These are phyloP conservation scores for Protonemura montana DNA, from an alignment of 2,888 invertebrate genomes.

Conservation along the genomic window DNA sequence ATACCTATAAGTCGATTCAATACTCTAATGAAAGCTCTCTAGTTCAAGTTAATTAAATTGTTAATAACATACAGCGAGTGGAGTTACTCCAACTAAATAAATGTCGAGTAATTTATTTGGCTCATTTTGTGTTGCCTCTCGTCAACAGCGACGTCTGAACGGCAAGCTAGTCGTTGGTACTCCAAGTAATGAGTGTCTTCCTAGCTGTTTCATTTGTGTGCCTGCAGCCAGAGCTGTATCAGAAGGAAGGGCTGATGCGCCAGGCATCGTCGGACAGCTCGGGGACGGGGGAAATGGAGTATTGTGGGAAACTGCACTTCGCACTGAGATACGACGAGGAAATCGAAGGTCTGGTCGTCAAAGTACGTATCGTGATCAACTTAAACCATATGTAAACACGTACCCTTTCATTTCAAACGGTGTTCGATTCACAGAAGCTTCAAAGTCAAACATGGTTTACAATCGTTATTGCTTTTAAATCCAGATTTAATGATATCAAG, in stretches of 20 bases:
- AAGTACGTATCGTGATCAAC: slow-evolving; percentile 62
- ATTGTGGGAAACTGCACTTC: slow-evolving; percentile 82
- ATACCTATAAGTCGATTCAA: background rate
- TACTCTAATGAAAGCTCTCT: background rate
- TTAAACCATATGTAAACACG: background rate
- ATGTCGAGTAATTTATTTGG: background rate
- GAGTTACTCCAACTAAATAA: background rate
- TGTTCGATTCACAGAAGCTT: background rate
- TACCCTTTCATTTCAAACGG: background rate
- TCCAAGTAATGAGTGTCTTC: background rate
- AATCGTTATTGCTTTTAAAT: background rate
- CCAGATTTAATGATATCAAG: background rate
- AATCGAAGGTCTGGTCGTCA: slow-evolving; percentile 80
- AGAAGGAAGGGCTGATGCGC: slow-evolving; percentile 74
- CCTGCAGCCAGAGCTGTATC: slow-evolving; percentile 76
- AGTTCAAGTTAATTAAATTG: background rate
- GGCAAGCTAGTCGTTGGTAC: background rate
- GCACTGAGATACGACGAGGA: slow-evolving; percentile 82
- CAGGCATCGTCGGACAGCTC: slow-evolving; percentile 77
- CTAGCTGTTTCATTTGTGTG: background rate
- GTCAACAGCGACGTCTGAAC: background rate
- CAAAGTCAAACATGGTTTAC: too few relatives aligned
- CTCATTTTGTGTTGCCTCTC: background rate
- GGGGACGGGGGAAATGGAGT: slow-evolving; percentile 71
- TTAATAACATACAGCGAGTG: background rate